Evolutionary conservation across 2,113 vertebrate species (phyloP).

Genomic region (Oreamnos americanus): DNA sequence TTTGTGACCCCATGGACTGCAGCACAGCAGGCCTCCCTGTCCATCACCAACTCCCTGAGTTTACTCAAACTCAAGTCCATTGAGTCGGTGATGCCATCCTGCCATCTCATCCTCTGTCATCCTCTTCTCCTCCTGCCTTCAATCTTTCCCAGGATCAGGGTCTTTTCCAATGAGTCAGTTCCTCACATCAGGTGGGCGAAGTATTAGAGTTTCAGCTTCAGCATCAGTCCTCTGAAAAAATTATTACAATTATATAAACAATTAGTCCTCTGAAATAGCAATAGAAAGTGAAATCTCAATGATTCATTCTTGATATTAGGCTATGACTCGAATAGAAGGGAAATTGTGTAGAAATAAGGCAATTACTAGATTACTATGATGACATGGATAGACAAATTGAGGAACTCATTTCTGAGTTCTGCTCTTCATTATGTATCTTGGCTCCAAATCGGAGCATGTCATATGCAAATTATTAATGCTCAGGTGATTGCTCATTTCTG

Average conservation of each 20-base stretch:
- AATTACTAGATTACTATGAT: not conserved
- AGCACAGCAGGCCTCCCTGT: not conserved
- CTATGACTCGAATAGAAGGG: not conserved
- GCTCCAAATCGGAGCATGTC: not conserved
- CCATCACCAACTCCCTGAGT: not conserved
- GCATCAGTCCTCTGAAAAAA: not conserved
- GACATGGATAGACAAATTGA: not conserved
- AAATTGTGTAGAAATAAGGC: not conserved
- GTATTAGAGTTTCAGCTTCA: not conserved
- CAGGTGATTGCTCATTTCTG: not conserved
- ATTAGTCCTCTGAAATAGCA: not conserved
- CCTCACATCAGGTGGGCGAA: not conserved
- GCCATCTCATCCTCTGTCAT: not conserved
- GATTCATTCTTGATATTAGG: not conserved
- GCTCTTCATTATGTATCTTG: not conserved
- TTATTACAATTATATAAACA: not conserved
- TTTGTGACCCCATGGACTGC: not conserved
- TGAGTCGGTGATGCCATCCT: not conserved
- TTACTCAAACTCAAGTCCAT: not conserved
- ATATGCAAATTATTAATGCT: not conserved
- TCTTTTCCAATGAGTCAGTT: not conserved
- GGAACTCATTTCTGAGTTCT: not conserved
- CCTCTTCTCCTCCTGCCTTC: not conserved
- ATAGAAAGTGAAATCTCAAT: not conserved
- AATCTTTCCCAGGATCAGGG: not conserved